These are phyloP conservation scores for Diabrotica balteata DNA, from an alignment of 2,888 invertebrate genomes.

Conservation along the genomic window DNA sequence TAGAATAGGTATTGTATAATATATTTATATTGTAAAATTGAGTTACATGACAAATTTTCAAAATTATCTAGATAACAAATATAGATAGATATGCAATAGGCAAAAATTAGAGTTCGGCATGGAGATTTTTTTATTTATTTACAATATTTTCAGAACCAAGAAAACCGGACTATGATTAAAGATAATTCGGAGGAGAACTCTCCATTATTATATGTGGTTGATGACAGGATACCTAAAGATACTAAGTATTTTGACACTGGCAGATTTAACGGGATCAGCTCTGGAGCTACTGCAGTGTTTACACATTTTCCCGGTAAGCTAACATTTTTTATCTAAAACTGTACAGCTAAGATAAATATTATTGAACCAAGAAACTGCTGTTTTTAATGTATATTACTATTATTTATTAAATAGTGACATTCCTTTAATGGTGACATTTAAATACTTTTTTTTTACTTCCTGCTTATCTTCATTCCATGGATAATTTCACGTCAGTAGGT, in stretches of 20 bases:
- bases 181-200: slow-evolving; percentile 52
- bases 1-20: not conserved
- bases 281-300: slow-evolving; percentile 57
- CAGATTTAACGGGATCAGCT: slow-evolving; percentile 53
- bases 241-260: slow-evolving; percentile 51
- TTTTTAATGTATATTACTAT: too few relatives aligned
- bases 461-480: too few relatives aligned
- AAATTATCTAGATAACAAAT: too few relatives aligned
- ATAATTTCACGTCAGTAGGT: too few relatives aligned
- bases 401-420: too few relatives aligned
- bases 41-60: not conserved
- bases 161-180: slow-evolving; percentile 26
- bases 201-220: slow-evolving; percentile 55
- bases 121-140: not conserved
- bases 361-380: too few relatives aligned
- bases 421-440: too few relatives aligned
- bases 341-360: too few relatives aligned
- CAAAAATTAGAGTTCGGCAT: too few relatives aligned
- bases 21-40: slow-evolving; percentile 1
- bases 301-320: slow-evolving; percentile 59
- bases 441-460: too few relatives aligned
- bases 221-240: slow-evolving; percentile 45
- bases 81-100: too few relatives aligned
- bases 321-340: not conserved
- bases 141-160: not conserved